Evolutionary conservation across 2,113 vertebrate genomes (phyloP).

Genomic region (Harpagus bidentatus): DNA sequence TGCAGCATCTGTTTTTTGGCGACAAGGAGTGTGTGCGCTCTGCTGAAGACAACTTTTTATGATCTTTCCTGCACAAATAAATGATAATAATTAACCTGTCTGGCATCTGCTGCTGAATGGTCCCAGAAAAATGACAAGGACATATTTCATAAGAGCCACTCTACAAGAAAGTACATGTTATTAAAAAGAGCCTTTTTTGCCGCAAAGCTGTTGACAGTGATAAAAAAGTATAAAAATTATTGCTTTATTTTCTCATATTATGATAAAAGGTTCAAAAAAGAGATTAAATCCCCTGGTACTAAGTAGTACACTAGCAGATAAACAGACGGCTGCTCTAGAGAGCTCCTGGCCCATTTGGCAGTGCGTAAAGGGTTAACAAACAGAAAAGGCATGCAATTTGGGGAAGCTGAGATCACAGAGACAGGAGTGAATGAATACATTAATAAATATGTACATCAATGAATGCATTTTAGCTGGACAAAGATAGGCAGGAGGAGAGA

Average conservation of each 20-base stretch:
- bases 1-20: background rate
- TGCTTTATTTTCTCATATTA: background rate
- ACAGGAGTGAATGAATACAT: background rate
- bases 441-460: background rate
- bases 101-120: background rate
- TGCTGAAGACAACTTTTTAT: background rate
- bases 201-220: background rate
- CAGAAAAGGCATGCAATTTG: background rate
- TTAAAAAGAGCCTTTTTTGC: background rate
- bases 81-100: constrained; percentile 54
- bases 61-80: constrained; percentile 37
- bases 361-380: background rate
- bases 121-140: constrained; percentile 19
- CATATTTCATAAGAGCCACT: background rate
- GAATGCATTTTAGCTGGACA: background rate
- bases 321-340: background rate
- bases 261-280: background rate
- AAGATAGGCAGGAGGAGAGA: background rate
- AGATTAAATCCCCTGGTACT: background rate
- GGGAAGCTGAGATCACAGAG: background rate
- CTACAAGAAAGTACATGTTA: background rate
- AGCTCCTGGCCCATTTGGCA: background rate
- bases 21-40: background rate
- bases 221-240: background rate
- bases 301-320: background rate